These are phyloP conservation scores for Sphaerodactylus townsendi DNA, from an alignment of 2,113 vertebrate genomes.

Conservation along the genomic window DNA sequence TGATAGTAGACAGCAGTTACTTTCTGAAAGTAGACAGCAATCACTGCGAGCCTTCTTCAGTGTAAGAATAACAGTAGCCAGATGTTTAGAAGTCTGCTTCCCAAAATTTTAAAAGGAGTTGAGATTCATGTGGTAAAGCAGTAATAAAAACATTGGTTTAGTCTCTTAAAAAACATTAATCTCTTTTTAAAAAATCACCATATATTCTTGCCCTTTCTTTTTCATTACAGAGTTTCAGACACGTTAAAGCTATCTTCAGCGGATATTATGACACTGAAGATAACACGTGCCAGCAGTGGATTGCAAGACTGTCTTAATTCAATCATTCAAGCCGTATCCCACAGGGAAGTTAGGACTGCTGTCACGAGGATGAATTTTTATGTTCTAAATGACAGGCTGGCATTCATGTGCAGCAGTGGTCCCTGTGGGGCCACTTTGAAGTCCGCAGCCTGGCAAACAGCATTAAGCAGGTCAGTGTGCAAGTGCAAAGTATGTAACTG, in stretches of 20 bases:
- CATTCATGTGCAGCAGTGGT: slow-evolving; percentile 69
- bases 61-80: no score
- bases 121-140: not conserved
- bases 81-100: not conserved
- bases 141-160: not conserved
- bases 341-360: slow-evolving; percentile 84
- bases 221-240: slow-evolving; percentile 78
- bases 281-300: slow-evolving; percentile 72
- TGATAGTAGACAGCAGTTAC: no score
- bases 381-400: slow-evolving; percentile 84
- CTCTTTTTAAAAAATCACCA: not conserved
- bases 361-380: slow-evolving; percentile 86
- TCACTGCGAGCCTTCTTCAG: no score
- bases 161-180: no score
- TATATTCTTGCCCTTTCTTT: not conserved
- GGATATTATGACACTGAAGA: slow-evolving; percentile 77
- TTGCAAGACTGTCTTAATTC: slow-evolving; percentile 83
- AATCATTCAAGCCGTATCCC: slow-evolving; percentile 80
- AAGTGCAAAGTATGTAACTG: not conserved
- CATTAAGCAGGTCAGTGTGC: slow-evolving; percentile 82
- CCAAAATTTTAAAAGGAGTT: not conserved
- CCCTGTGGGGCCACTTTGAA: slow-evolving; percentile 73
- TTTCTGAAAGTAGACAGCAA: no score
- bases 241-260: slow-evolving; percentile 80
- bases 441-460: slow-evolving; percentile 80